Percentiles rank a stretch among this genome's conserved stretches.
Conservation (phyloP, 2,113 vertebrate genomes). For the Ariopsis seemanni region DNA sequence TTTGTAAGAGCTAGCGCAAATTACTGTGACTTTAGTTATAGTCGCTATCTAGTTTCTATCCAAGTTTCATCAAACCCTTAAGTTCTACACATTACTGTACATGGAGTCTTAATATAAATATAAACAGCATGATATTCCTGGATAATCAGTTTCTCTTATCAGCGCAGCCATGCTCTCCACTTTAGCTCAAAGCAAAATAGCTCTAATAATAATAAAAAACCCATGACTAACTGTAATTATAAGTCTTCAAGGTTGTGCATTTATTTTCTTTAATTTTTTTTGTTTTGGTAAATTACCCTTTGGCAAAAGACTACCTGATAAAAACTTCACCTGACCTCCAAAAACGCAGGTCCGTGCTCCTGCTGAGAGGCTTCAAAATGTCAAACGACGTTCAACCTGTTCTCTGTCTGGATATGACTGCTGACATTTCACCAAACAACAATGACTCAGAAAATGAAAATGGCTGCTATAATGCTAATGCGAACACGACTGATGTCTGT, state of each 20-base stretch:
- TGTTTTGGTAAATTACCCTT: background rate
- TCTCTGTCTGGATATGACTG: conserved; percentile 9
- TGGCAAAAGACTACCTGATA: background rate
- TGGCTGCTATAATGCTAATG: background rate
- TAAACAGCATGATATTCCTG: background rate
- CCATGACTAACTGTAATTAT: background rate
- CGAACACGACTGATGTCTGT: background rate
- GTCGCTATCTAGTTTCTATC: too few relatives aligned
- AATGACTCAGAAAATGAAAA: background rate
- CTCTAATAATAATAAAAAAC: conserved; percentile 17
- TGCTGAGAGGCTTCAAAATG: conserved; percentile 27
- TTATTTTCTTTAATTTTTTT: background rate
- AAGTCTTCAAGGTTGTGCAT: background rate
- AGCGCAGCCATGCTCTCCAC: background rate
- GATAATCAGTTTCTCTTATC: background rate
- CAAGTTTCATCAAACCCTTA: background rate
- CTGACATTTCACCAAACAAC: conserved; percentile 43
- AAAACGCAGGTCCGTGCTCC: background rate
- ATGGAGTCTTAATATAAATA: too few relatives aligned
- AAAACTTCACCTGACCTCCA: background rate
- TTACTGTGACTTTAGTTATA: too few relatives aligned
- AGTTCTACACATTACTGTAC: too few relatives aligned
- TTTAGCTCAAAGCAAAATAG: background rate
- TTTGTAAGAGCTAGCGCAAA: too few relatives aligned
- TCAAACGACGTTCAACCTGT: conserved; percentile 29